These are phyloP conservation scores for Acanthosepion lycidas DNA, from an alignment of 2,888 invertebrate species.

Conservation along the genomic window DNA sequence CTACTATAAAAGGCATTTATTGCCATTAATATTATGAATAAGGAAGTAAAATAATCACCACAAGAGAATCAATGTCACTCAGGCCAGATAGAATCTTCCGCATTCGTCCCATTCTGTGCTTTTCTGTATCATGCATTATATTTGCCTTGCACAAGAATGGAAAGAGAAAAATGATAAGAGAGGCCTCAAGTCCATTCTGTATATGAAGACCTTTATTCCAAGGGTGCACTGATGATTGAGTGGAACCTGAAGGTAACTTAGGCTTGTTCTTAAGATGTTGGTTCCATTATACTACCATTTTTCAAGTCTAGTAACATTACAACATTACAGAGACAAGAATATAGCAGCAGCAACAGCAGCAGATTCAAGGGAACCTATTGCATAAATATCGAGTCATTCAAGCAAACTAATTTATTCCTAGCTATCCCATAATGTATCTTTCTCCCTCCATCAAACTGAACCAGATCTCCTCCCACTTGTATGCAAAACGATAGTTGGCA, in stretches of 20 bases:
- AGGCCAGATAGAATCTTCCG: conserved; percentile 53
- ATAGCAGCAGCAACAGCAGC: neutral
- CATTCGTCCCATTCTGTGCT: conserved; percentile 52
- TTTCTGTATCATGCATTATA: conserved; percentile 47
- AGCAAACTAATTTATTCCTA: conserved; percentile 41
- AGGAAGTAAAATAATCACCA: conserved; percentile 55
- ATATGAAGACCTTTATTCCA: neutral
- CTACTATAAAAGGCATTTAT: neutral
- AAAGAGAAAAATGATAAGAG: neutral
- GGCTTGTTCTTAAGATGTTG: neutral
- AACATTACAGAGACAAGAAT: neutral
- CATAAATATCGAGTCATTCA: neutral
- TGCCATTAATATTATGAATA: neutral
- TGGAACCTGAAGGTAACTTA: neutral
- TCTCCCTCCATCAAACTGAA: conserved; percentile 24
- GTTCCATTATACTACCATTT: neutral
- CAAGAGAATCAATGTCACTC: conserved; percentile 69
- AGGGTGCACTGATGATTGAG: neutral
- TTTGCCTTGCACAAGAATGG: neutral
- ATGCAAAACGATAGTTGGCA: neutral
- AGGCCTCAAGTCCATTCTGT: conserved; percentile 9
- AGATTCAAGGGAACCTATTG: neutral
- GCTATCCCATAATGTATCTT: conserved; percentile 43
- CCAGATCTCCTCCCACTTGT: conserved; percentile 42
- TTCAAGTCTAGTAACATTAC: neutral